These are phyloP conservation scores for Chaetops frenatus DNA, from an alignment of 2,113 vertebrate genomes.

Conservation along the genomic window DNA sequence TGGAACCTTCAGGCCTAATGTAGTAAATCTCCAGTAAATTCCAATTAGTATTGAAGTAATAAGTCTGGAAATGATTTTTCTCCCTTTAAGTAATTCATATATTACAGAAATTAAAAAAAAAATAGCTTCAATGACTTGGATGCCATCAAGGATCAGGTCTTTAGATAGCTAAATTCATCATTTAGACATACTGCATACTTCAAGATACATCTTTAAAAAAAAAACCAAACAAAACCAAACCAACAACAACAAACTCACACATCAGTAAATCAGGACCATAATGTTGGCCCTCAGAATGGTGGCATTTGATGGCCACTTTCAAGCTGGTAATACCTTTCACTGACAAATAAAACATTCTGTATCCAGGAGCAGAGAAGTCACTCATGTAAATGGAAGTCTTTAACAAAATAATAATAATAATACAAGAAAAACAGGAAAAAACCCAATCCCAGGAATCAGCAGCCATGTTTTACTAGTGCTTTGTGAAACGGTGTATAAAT, in stretches of 20 bases:
- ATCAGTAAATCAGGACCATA: not conserved
- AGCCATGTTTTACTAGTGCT: not conserved
- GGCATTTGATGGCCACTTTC: not conserved
- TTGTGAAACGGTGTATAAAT: not conserved
- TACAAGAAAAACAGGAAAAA: not conserved
- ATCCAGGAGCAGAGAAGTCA: not conserved
- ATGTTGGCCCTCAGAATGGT: not conserved
- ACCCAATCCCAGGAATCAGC: not conserved
- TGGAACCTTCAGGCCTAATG: constrained; percentile 3
- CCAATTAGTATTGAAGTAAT: constrained; percentile 2
- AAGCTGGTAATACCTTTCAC: not conserved
- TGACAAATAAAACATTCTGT: not conserved
- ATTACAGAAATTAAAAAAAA: not conserved
- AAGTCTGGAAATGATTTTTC: not conserved
- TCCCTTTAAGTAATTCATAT: not conserved
- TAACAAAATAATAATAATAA: not conserved
- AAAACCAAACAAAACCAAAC: not conserved
- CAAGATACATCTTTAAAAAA: not conserved
- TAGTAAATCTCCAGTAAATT: constrained; percentile 39
- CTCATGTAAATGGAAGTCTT: not conserved
- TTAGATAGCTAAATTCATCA: not conserved
- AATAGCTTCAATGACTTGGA: not conserved
- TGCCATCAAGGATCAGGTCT: not conserved
- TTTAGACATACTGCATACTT: not conserved
- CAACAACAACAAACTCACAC: not conserved